Evolutionary conservation across 2,113 vertebrate genomes (phyloP).

Genomic region (Eidolon helvum): DNA sequence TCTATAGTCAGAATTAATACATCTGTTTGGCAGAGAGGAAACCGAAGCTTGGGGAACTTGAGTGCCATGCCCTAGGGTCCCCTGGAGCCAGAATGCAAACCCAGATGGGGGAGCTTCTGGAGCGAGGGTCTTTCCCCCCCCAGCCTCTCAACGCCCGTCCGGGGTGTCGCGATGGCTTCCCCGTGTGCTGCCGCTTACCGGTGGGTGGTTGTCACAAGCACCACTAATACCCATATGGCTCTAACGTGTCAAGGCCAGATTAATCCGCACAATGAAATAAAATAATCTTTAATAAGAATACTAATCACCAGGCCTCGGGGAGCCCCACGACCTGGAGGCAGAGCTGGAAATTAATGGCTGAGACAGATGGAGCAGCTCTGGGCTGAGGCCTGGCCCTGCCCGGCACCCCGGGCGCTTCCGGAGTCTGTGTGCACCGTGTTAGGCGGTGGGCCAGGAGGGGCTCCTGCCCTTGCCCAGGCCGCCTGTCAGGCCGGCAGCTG

Average conservation of each 20-base stretch:
- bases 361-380: constrained; percentile 70
- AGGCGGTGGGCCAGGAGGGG: constrained; percentile 54
- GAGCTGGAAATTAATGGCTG: constrained; percentile 58
- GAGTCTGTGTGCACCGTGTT: neutral
- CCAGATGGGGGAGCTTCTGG: rapidly evolving
- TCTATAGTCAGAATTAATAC: rapidly evolving
- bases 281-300: constrained; percentile 80
- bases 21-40: neutral
- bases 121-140: neutral
- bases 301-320: constrained; percentile 77
- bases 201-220: neutral
- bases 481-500: constrained; percentile 62
- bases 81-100: neutral
- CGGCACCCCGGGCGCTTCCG: constrained; percentile 8
- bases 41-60: neutral
- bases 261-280: constrained; percentile 76
- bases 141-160: neutral
- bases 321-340: constrained; percentile 51
- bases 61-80: neutral
- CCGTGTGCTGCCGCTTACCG: neutral
- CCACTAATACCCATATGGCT: constrained; percentile 64
- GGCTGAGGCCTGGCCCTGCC: constrained; percentile 31
- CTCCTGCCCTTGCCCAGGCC: constrained; percentile 59
- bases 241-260: constrained; percentile 67
- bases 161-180: neutral